Percentiles rank a stretch among this genome's conserved stretches.
Conservation (phyloP, 2,797 vertebrate species). For the Catharus ustulatus region DNA sequence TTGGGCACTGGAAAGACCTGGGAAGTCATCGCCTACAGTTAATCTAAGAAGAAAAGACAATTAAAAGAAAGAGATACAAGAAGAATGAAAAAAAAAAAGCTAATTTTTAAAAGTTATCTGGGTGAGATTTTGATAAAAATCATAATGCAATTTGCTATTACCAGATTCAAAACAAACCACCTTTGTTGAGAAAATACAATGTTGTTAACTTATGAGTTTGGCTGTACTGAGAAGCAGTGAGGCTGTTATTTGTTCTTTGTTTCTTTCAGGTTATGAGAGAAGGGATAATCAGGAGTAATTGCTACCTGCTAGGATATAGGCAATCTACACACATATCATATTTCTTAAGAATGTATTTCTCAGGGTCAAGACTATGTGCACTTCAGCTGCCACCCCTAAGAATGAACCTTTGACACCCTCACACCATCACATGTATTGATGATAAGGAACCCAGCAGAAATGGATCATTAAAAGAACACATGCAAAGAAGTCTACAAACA, state of each 20-base stretch:
- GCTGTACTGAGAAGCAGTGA: background rate
- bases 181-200: background rate
- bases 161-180: background rate
- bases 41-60: background rate
- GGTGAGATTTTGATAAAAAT: background rate
- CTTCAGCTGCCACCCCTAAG: background rate
- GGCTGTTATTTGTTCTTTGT: background rate
- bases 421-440: background rate
- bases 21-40: background rate
- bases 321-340: background rate
- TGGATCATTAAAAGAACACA: background rate
- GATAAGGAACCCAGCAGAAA: background rate
- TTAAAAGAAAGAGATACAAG: background rate
- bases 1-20: background rate
- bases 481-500: background rate
- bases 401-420: background rate
- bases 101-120: background rate
- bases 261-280: background rate
- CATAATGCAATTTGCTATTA: background rate
- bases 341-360: background rate
- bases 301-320: background rate
- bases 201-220: background rate
- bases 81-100: background rate
- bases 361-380: background rate
- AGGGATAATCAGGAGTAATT: background rate